A percentile compares a stretch with the other conserved stretches of the same genome.
Evolutionary conservation across 2,797 vertebrate genomes (phyloP).

Genomic region (Bradypodion pumilum): DNA sequence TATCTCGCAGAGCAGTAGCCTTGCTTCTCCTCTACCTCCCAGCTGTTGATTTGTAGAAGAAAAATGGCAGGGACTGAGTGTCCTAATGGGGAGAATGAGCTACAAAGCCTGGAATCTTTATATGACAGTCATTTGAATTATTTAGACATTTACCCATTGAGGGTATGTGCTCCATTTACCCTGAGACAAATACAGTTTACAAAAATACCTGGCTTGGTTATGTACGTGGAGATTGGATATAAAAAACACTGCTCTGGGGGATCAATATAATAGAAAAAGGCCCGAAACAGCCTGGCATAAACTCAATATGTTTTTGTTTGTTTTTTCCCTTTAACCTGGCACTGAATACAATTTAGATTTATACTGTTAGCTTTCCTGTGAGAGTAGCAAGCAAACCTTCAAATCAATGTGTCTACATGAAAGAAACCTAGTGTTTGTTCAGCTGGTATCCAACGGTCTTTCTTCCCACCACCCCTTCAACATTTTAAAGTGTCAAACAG

Average conservation of each 20-base stretch:
- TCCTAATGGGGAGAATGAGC: constrained; percentile 40
- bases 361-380: not conserved
- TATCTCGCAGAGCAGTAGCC: constrained; percentile 38
- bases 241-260: not conserved
- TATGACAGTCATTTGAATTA: constrained; percentile 50
- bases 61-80: constrained; percentile 56
- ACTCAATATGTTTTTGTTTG: not conserved
- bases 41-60: constrained; percentile 56
- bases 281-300: not conserved
- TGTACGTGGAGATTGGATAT: not conserved
- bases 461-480: not conserved
- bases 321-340: not conserved
- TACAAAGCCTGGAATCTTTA: constrained; percentile 40
- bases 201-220: constrained; percentile 23
- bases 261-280: constrained; percentile 20
- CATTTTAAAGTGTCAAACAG: not conserved
- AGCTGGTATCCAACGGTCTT: not conserved
- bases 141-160: not conserved
- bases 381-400: constrained; percentile 7
- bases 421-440: rapidly evolving
- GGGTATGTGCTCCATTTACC: constrained; percentile 12
- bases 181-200: constrained; percentile 30
- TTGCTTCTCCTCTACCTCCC: constrained; percentile 42
- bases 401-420: not conserved
- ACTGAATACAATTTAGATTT: not conserved